These are phyloP conservation scores for Ammodytes marinus DNA, from an alignment of 2,113 vertebrate species.

Conservation along the genomic window DNA sequence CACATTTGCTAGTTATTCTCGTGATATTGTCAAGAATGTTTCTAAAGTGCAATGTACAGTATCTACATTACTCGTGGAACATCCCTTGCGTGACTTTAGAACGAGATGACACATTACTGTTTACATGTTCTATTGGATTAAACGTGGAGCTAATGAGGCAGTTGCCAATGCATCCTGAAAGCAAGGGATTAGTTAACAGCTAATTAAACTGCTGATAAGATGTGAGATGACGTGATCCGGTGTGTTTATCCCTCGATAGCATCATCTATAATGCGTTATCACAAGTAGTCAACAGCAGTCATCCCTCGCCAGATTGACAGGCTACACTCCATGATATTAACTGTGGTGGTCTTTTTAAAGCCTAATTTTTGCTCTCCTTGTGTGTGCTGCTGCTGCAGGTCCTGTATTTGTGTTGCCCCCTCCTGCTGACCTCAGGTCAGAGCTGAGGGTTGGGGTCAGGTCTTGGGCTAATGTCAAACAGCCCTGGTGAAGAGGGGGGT, in stretches of 20 bases:
- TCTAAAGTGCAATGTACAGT: not conserved
- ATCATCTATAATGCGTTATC: not conserved
- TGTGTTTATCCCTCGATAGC: not conserved
- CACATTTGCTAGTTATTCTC: not conserved
- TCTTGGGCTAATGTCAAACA: constrained; percentile 71
- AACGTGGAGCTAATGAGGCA: constrained; percentile 6
- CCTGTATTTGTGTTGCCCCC: constrained; percentile 1
- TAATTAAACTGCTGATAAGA: not conserved
- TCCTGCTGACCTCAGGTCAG: constrained; percentile 20
- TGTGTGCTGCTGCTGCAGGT: constrained; percentile 27
- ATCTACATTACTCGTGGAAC: not conserved
- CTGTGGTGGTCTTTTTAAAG: not conserved
- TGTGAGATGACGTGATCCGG: not conserved
- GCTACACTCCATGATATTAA: not conserved
- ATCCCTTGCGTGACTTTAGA: not conserved
- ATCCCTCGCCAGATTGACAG: not conserved
- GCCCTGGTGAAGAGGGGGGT: constrained; percentile 58
- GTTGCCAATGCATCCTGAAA: not conserved
- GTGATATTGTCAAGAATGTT: not conserved
- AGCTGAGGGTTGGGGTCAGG: constrained; percentile 34
- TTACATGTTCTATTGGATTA: not conserved
- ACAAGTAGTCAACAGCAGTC: not conserved
- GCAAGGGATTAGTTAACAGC: too few species aligned
- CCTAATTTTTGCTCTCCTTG: not conserved
- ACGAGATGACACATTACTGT: not conserved